A percentile compares a stretch with the other conserved stretches of the same genome.
Conservation (phyloP, 2,797 vertebrate species). For the Hyperoplus lanceolatus region DNA sequence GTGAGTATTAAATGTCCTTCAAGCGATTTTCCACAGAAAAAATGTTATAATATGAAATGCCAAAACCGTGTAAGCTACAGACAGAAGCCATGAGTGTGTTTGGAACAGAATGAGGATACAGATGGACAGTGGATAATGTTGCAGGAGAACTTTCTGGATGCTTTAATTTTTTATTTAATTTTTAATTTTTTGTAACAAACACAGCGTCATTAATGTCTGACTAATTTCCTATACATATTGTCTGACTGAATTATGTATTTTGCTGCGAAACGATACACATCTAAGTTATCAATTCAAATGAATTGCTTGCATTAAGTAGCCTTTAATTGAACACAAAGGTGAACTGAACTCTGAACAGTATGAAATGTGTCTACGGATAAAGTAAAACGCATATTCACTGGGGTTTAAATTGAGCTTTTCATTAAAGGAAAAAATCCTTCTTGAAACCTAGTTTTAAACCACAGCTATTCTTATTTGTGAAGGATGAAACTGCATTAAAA, state of each 20-base stretch:
- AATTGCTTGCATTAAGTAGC: background rate
- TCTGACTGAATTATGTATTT: background rate
- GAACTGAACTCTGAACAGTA: background rate
- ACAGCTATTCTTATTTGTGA: background rate
- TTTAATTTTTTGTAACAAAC: background rate
- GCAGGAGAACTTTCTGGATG: slow-evolving; percentile 1
- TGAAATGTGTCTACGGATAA: no score
- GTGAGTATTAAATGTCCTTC: slow-evolving; percentile 6
- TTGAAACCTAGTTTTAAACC: background rate
- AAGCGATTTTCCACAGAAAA: slow-evolving; percentile 12
- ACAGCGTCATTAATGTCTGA: background rate
- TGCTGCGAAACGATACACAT: background rate
- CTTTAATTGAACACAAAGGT: background rate
- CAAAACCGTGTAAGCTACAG: background rate
- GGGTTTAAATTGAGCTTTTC: background rate
- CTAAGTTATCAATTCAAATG: background rate
- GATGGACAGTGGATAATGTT: slow-evolving; percentile 1
- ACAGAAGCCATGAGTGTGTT: background rate
- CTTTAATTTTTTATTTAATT: background rate
- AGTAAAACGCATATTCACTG: background rate
- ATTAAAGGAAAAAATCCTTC: background rate
- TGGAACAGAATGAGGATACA: slow-evolving; percentile 3
- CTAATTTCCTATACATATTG: background rate
- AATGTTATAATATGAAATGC: slow-evolving; percentile 1
- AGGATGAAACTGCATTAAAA: slow-evolving; percentile 8